phyloP scores from a whole-genome alignment of 2,797 vertebrate genomes.

The Bryconaethiops microstoma region DNA sequence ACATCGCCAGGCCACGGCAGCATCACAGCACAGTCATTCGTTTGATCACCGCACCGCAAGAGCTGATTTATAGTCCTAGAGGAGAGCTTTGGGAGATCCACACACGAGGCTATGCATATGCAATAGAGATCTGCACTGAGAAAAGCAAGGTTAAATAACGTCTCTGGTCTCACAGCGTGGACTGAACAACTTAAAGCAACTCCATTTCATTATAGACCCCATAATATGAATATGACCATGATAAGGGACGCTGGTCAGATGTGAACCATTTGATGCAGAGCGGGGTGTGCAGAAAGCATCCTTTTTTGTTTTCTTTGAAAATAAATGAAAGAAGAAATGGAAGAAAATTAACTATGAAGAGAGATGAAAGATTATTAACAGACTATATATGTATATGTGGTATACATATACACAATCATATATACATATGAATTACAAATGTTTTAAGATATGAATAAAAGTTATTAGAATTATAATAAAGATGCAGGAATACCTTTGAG shows the following conservation, averaged over 20 bases:
- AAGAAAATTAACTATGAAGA: slow-evolving; percentile 68
- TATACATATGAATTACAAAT: slow-evolving; percentile 82
- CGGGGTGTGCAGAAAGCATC: slow-evolving; percentile 77
- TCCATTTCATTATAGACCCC: slow-evolving; percentile 8
- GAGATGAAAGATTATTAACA: slow-evolving; percentile 77
- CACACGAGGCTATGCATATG: slow-evolving; percentile 32
- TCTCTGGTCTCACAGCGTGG: neutral
- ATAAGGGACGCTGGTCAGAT: neutral
- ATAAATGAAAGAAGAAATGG: slow-evolving; percentile 57
- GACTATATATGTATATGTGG: slow-evolving; percentile 81
- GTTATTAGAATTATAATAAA: slow-evolving; percentile 86
- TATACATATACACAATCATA: slow-evolving; percentile 76
- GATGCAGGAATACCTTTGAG: slow-evolving; percentile 74
- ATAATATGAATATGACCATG: neutral
- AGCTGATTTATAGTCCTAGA: neutral
- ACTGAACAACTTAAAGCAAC: slow-evolving; percentile 5
- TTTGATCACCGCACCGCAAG: neutral
- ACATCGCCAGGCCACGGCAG: neutral
- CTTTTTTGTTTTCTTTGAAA: slow-evolving; percentile 74
- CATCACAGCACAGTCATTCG: neutral
- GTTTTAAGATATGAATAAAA: slow-evolving; percentile 82
- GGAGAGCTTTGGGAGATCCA: neutral
- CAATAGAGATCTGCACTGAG: neutral
- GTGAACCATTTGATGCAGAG: slow-evolving; percentile 48
- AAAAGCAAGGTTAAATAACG: slow-evolving; percentile 6